Evolutionary conservation across 2,888 invertebrate genomes (phyloP), one percentile per base, ranked within the genome.

Genomic region (Melieria picta): DNA sequence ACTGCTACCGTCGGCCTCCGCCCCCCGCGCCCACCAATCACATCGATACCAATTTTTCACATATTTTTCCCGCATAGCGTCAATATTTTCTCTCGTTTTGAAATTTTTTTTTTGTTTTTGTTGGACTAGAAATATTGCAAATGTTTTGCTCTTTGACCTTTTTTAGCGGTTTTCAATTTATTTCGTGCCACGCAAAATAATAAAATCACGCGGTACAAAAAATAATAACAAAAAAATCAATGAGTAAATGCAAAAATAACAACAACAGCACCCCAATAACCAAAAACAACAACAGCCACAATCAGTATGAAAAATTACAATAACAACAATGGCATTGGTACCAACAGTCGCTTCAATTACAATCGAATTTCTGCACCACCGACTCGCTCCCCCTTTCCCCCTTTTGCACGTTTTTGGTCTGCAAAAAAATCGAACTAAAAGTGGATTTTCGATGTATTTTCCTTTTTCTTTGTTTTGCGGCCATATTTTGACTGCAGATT

Each of bases 131-230:
- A 43, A 16, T 5, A 10, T 43, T 58, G 6, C 42, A 50, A 55
- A n/a, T 66, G 58, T 47, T 50, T 48, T 58, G n/a, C 1, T 16
- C n/a, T 55, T 13, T 9, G n/a, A 16, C 7, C 50, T 67, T 43
- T 42, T 52, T 60, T 60, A 43, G 67, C 67, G 67, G 60, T 52
- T 67, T 67, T 48, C 67, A 50, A 60, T 67, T 67, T 67, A 67
- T 60, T 60, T 67, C 60, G 45, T 60, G 13, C 60, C 67, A 46
- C 60, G 60, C 67, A 10, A 67, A 60, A 43, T 16, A 67, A 16
- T 13, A 13, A 63, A 42, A 42, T 50, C 43, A 10, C 6, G 7
- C 30, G 9, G 45, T 16, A 58, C 47, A 58, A 47, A 48, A 4
- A 42, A n/a, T 6, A 10, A 48, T 30, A 42, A 5, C 13, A 5